Evolutionary conservation across 2,888 invertebrate genomes (phyloP).

Genomic region (Trichogramma evanescens): DNA sequence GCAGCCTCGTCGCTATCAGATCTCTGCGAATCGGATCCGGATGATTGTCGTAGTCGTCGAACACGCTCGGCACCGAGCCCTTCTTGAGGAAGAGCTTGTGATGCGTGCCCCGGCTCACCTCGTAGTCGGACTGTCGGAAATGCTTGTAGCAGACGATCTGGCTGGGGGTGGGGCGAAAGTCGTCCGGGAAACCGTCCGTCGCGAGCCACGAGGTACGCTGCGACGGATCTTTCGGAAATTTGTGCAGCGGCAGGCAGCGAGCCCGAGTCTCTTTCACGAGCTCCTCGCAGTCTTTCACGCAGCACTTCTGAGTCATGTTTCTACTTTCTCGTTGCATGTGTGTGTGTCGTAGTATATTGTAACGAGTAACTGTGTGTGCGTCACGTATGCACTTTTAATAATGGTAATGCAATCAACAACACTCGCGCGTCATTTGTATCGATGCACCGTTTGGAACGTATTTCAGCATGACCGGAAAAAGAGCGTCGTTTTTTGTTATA

Average conservation of each 20-base stretch:
- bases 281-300: slow-evolving; percentile 57
- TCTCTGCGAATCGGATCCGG: slow-evolving; percentile 24
- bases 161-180: slow-evolving; percentile 53
- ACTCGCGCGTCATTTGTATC: no score
- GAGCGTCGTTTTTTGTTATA: no score
- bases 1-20: slow-evolving; percentile 2
- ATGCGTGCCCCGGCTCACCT: slow-evolving; percentile 54
- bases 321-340: not conserved
- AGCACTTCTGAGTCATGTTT: slow-evolving; percentile 60
- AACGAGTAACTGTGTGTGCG: no score
- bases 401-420: no score
- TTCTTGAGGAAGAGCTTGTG: slow-evolving; percentile 65
- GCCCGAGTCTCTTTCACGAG: slow-evolving; percentile 58
- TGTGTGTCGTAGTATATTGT: no score
- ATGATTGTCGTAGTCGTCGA: slow-evolving; percentile 49
- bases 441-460: no score
- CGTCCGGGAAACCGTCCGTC: slow-evolving; percentile 55
- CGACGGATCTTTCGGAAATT: slow-evolving; percentile 59
- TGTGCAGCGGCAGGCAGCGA: slow-evolving; percentile 68
- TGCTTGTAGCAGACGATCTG: slow-evolving; percentile 69
- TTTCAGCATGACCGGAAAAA: no score
- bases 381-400: no score
- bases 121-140: slow-evolving; percentile 67
- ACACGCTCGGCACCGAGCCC: slow-evolving; percentile 67
- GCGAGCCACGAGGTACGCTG: slow-evolving; percentile 59